Conservation (phyloP, 2,797 vertebrate species). For the Melanotaenia nigrans region DNA sequence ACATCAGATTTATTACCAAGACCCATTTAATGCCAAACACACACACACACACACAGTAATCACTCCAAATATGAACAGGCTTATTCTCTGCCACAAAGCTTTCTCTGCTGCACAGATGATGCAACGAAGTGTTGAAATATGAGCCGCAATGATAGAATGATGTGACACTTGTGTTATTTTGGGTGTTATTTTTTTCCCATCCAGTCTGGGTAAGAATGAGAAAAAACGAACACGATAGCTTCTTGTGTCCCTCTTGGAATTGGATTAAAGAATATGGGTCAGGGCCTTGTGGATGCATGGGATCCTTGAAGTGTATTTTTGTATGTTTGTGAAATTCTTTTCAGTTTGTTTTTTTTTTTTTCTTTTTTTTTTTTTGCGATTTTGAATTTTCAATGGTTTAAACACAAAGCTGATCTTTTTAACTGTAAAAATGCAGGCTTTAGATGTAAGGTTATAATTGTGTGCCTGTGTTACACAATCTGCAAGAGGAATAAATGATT, state of each 20-base stretch:
- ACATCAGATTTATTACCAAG: slow-evolving; percentile 70
- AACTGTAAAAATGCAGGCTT: background rate
- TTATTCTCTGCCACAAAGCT: slow-evolving; percentile 68
- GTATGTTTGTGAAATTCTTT: slow-evolving; percentile 22
- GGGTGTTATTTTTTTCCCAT: slow-evolving; percentile 59
- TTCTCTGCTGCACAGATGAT: slow-evolving; percentile 62
- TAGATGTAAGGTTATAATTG: background rate
- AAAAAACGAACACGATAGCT: slow-evolving; percentile 56
- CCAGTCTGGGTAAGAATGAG: slow-evolving; percentile 60
- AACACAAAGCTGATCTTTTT: slow-evolving; percentile 4
- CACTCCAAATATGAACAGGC: slow-evolving; percentile 65
- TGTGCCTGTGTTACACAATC: background rate
- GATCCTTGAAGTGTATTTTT: slow-evolving; percentile 44
- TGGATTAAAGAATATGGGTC: slow-evolving; percentile 64
- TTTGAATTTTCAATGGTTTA: background rate
- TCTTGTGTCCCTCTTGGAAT: slow-evolving; percentile 56
- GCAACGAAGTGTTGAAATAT: slow-evolving; percentile 64
- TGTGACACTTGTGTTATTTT: slow-evolving; percentile 69
- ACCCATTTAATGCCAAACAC: slow-evolving; percentile 60
- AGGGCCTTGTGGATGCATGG: slow-evolving; percentile 46
- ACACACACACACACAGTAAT: slow-evolving; percentile 49
- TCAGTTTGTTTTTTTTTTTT: background rate
- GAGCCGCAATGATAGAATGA: slow-evolving; percentile 66
- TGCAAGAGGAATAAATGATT: background rate
- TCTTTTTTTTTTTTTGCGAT: background rate